Conservation (phyloP, 2,113 vertebrate species). For the Callipepla squamata region DNA sequence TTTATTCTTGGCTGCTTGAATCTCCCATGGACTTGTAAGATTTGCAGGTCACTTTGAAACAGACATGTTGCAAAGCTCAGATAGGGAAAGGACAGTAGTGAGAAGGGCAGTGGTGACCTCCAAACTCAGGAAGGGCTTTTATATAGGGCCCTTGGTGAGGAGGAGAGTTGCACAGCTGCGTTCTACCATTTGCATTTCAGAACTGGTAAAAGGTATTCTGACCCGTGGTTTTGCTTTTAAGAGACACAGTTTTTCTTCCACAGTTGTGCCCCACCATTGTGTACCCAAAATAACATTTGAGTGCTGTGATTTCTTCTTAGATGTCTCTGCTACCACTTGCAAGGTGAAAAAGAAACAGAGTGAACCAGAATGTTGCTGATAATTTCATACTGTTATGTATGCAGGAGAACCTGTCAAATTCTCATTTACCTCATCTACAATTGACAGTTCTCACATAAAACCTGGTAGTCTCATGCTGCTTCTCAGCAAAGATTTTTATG, state of each 20-base stretch:
- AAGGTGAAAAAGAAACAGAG: not conserved
- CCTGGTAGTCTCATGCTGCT: constrained; percentile 33
- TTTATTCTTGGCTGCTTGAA: not conserved
- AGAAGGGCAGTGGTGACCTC: not conserved
- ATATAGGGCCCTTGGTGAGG: not conserved
- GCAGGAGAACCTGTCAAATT: constrained; percentile 47
- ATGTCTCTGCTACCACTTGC: not conserved
- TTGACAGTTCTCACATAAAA: constrained; percentile 58
- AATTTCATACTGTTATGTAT: constrained; percentile 20
- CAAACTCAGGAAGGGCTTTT: not conserved
- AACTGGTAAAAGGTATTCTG: not conserved
- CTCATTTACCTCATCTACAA: constrained; percentile 52
- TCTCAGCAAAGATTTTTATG: constrained; percentile 55
- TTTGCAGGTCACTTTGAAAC: not conserved
- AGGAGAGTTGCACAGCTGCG: not conserved
- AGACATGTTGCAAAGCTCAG: not conserved
- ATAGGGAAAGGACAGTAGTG: not conserved
- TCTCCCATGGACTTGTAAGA: not conserved
- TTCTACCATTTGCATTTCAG: not conserved
- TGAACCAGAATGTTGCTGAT: not conserved
- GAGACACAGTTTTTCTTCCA: not conserved
- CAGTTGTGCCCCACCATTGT: not conserved
- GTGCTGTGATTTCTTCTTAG: not conserved
- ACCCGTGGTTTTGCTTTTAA: not conserved
- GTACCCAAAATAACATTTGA: not conserved